Conservation (phyloP, 1,140 invertebrate species). For the Trissolcus basalis region DNA sequence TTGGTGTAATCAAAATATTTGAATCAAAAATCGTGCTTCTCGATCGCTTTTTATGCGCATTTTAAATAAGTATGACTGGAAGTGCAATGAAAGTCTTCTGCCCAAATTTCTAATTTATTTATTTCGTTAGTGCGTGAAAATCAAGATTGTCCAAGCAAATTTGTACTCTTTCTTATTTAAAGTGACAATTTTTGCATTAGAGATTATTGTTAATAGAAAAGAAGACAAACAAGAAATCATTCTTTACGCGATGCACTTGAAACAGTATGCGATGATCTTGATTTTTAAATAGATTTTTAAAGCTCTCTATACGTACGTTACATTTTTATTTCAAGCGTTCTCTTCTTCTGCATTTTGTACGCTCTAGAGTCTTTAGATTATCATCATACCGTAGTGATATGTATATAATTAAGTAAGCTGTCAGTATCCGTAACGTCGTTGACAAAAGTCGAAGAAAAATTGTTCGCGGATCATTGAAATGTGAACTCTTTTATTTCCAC, state of each 20-base stretch:
- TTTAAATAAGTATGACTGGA: slow-evolving; percentile 52
- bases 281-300: slow-evolving; percentile 39
- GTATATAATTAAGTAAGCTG: slow-evolving; percentile 60
- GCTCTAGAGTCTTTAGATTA: slow-evolving; percentile 57
- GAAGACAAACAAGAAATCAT: no score
- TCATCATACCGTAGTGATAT: slow-evolving; percentile 62
- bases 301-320: slow-evolving; percentile 51
- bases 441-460: slow-evolving; percentile 20
- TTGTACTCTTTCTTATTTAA: slow-evolving; percentile 21
- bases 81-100: slow-evolving; percentile 60
- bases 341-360: slow-evolving; percentile 48
- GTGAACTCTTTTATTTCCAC: slow-evolving; percentile 22
- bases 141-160: slow-evolving; percentile 33
- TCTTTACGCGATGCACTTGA: no score
- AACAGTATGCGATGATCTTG: slow-evolving; percentile 32
- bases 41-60: slow-evolving; percentile 46
- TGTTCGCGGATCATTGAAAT: slow-evolving; percentile 36
- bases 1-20: slow-evolving; percentile 34
- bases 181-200: neutral
- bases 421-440: slow-evolving; percentile 28
- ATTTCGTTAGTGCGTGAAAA: slow-evolving; percentile 35
- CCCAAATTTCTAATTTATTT: slow-evolving; percentile 54
- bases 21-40: slow-evolving; percentile 31
- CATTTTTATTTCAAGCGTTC: slow-evolving; percentile 39
- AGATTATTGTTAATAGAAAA: no score